Percentiles rank a stretch among this genome's conserved stretches.
These are phyloP conservation scores for Drymodes brunneopygia DNA, from an alignment of 2,113 vertebrate species.

Conservation along the genomic window DNA sequence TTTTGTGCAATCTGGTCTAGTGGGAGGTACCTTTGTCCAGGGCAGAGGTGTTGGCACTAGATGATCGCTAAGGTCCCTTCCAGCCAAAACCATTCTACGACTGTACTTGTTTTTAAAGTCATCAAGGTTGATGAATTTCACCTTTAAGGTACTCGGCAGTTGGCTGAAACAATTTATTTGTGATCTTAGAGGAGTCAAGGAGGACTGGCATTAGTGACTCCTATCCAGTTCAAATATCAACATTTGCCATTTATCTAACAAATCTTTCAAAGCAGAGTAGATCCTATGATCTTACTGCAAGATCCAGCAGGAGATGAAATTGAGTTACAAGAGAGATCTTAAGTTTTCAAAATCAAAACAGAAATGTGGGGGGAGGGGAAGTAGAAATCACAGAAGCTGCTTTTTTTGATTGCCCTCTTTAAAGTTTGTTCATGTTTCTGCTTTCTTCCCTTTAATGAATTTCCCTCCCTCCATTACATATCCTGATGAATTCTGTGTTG, in stretches of 20 bases:
- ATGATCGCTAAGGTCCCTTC: not conserved
- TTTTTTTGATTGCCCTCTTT: not conserved
- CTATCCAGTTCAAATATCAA: not conserved
- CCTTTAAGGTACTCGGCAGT: not conserved
- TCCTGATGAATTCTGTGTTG: not conserved
- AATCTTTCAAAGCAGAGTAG: not conserved
- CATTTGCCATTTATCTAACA: not conserved
- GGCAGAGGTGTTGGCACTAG: not conserved
- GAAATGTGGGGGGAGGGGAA: accelerated
- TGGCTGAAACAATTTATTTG: not conserved
- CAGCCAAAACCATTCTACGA: not conserved
- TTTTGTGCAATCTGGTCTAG: not conserved
- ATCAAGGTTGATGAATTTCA: not conserved
- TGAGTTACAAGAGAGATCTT: not conserved
- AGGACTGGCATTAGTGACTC: not conserved
- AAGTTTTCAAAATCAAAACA: not conserved
- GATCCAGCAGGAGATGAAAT: not conserved
- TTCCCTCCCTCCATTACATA: not conserved
- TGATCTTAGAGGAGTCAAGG: not conserved
- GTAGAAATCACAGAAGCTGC: not conserved
- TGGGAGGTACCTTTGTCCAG: not conserved
- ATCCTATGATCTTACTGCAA: not conserved
- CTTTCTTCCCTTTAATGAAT: not conserved
- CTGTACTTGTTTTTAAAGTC: not conserved
- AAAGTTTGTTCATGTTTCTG: not conserved